Evolutionary conservation across 2,797 vertebrate species (phyloP), one percentile per base, ranked within the genome.

Genomic region (Acipenser ruthenus): DNA sequence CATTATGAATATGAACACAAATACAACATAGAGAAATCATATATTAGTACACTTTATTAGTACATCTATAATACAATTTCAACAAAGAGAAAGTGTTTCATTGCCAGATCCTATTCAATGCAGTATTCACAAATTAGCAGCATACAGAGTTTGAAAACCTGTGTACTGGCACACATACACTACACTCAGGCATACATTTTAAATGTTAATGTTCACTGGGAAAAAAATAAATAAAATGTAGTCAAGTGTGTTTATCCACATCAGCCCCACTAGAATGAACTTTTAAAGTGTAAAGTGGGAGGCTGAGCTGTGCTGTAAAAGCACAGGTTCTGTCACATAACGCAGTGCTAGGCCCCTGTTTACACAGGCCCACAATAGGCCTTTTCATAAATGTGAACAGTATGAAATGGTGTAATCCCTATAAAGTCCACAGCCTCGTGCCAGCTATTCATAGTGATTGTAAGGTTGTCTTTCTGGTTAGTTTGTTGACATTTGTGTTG

Each of bases 361-460:
- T 72, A 48, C 49, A 63, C 23, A 63, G 15, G 7, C 8, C 52
- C 23, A 70, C 69, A 73, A 66, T 47, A 65, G 64, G 13, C 66
- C 53, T 63, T 68, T 68, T 70, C 71, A 73, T 65, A 49, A 68
- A 61, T 58, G 67, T 55, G 37, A 59, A 68, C 60, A 65, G 66
- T 62, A 58, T 63, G n/a, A 70, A 49, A 65, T 67, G 60, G 58
- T 50, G 15, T 56, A 49, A 63, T 68, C 64, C 55, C 62, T 23
- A 4, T 9, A 52, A 23, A 49, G 55, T 13, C 63, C 61, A 8
- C 3, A 49, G 60, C 12, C 11, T 53, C 48, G 47, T 18, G 47
- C 63, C 67, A 68, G 47, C 69, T 55, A 64, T 60, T 68, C 69
- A 64, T 50, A 56, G 11, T 68, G 60, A 60, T 67, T 50, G 53